Conservation (phyloP, 2,888 invertebrate species). For the Polymixis lichenea region DNA sequence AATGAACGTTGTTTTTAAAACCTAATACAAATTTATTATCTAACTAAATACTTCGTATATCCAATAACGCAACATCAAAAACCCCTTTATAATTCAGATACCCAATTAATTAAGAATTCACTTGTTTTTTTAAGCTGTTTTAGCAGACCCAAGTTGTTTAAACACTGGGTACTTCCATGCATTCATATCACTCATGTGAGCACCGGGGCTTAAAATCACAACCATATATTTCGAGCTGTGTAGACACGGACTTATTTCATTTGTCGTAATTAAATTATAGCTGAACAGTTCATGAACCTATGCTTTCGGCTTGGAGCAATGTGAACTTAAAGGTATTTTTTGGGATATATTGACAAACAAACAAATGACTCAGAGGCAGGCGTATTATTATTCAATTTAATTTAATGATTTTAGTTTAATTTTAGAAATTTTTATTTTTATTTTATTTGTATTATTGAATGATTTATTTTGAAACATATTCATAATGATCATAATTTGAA, state of each 20-base stretch:
- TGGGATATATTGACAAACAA: too few species aligned
- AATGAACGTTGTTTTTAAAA: background rate
- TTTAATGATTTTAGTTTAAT: too few species aligned
- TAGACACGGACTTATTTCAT: slow-evolving; percentile 4
- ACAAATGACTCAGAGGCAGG: too few species aligned
- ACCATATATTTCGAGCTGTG: slow-evolving; percentile 21
- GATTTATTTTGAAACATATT: too few species aligned
- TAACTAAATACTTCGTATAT: too few species aligned
- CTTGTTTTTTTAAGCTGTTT: slow-evolving; percentile 31
- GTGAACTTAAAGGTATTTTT: background rate
- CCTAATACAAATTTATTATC: background rate
- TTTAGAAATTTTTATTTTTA: too few species aligned
- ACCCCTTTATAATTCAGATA: background rate
- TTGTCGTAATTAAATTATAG: slow-evolving; percentile 15
- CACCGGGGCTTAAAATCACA: slow-evolving; percentile 45
- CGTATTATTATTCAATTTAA: too few species aligned
- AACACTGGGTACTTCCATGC: background rate
- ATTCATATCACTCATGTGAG: slow-evolving; percentile 22
- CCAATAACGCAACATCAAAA: background rate
- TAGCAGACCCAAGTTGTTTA: background rate
- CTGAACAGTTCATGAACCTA: background rate
- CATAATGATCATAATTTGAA: too few species aligned
- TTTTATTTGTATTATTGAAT: too few species aligned
- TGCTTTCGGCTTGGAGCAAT: background rate
- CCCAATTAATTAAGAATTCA: background rate